phyloP scores from a whole-genome alignment of 2,888 invertebrate species.

The Protodeltote pygarga region DNA sequence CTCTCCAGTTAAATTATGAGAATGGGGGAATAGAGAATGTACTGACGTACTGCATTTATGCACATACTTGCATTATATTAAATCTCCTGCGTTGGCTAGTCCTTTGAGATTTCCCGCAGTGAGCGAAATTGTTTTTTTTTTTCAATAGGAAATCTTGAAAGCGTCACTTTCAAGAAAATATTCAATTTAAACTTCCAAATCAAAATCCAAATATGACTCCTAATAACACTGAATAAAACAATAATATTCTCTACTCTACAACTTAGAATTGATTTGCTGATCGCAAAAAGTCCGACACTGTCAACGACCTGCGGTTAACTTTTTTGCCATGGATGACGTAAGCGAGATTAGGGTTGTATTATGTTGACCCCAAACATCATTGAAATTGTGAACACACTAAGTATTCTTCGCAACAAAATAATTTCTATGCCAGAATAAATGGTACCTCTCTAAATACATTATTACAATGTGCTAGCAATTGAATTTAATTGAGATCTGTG shows the following conservation, averaged over 20 bases:
- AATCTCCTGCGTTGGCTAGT: no score
- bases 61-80: no score
- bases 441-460: slow-evolving; percentile 36
- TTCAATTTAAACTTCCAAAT: slow-evolving; percentile 1
- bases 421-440: slow-evolving; percentile 10
- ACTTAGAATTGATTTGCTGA: slow-evolving; percentile 11
- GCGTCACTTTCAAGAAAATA: slow-evolving; percentile 33
- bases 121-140: no score
- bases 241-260: slow-evolving; percentile 13
- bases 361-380: neutral
- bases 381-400: slow-evolving; percentile 3
- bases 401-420: neutral
- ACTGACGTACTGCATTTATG: no score
- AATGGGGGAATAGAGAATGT: no score
- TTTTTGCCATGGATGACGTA: slow-evolving; percentile 59
- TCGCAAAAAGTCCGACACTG: slow-evolving; percentile 45
- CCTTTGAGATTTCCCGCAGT: no score
- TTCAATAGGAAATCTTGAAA: slow-evolving; percentile 24
- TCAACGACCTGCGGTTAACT: slow-evolving; percentile 56
- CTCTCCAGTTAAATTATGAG: no score
- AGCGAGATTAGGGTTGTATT: slow-evolving; percentile 33
- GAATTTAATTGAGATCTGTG: slow-evolving; percentile 55
- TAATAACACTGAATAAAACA: slow-evolving; percentile 9
- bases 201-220: neutral
- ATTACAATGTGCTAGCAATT: slow-evolving; percentile 59